Conservation (phyloP, 2,888 invertebrate species). For the Candidula unifasciata region DNA sequence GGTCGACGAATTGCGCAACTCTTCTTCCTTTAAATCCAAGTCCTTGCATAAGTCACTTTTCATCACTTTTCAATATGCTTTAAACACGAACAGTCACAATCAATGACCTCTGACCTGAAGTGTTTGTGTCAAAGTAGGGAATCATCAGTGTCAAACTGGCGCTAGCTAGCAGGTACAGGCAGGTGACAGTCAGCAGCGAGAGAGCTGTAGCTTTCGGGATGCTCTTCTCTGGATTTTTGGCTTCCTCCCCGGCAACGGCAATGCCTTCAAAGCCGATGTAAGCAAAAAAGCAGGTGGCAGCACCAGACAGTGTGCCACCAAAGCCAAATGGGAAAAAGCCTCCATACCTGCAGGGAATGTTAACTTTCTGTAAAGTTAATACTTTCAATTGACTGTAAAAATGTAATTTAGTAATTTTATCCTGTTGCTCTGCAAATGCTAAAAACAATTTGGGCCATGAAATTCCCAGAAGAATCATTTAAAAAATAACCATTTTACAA, state of each 20-base stretch:
- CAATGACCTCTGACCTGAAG: constrained; percentile 47
- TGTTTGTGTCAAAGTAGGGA: constrained; percentile 68
- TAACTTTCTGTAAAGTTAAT: no score
- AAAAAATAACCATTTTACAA: no score
- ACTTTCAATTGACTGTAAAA: no score
- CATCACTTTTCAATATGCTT: no score
- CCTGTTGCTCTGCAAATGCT: no score
- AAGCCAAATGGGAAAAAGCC: constrained; percentile 78
- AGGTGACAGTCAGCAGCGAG: constrained; percentile 69
- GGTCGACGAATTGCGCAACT: no score
- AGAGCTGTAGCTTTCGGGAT: constrained; percentile 76
- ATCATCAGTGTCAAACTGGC: constrained; percentile 73
- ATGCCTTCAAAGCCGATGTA: constrained; percentile 79
- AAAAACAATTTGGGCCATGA: no score
- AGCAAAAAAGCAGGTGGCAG: constrained; percentile 79
- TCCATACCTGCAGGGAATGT: constrained; percentile 65
- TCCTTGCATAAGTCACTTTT: no score
- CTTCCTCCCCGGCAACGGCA: constrained; percentile 78
- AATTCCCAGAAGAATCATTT: no score
- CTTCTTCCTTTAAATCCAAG: no score
- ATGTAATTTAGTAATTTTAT: no score
- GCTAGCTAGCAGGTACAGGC: constrained; percentile 73
- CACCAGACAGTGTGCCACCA: constrained; percentile 76
- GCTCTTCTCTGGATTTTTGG: constrained; percentile 74
- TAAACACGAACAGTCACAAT: not conserved